phyloP scores from a whole-genome alignment of 2,797 vertebrate genomes.

The Sardinella longiceps region DNA sequence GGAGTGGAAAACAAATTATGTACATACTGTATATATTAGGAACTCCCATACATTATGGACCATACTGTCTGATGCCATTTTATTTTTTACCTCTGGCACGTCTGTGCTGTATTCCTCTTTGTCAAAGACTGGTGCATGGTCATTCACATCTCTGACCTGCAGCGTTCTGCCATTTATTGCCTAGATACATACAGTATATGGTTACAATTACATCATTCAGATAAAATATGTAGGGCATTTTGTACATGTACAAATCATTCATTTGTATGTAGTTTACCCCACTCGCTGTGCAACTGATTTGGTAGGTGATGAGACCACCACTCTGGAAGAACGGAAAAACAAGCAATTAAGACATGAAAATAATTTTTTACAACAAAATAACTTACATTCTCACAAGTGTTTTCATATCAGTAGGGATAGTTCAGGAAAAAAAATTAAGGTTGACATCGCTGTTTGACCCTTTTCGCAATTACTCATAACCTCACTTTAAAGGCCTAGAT shows the following conservation, averaged over 20 bases:
- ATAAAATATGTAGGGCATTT: too few relatives aligned
- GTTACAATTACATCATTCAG: neutral
- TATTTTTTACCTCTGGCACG: neutral
- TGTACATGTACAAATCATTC: too few relatives aligned
- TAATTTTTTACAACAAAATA: neutral
- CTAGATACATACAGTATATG: neutral
- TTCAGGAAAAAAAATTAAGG: too few relatives aligned
- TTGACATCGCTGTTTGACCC: too few relatives aligned
- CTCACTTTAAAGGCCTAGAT: too few relatives aligned
- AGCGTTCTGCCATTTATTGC: neutral
- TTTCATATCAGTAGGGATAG: neutral
- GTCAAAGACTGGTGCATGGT: neutral
- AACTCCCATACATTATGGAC: neutral
- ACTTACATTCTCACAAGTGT: neutral
- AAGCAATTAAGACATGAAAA: neutral
- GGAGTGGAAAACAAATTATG: neutral
- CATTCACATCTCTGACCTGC: neutral
- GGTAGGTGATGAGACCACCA: neutral
- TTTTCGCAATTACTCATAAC: too few relatives aligned
- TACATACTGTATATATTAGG: too few relatives aligned
- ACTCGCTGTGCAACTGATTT: neutral
- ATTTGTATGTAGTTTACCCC: neutral
- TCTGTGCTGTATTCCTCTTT: neutral
- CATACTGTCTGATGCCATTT: neutral
- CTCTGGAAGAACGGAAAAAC: neutral